A percentile compares a stretch with the other conserved stretches of the same genome.
Evolutionary conservation across 2,888 invertebrate genomes (phyloP).

Genomic region (Xestia xanthographa): DNA sequence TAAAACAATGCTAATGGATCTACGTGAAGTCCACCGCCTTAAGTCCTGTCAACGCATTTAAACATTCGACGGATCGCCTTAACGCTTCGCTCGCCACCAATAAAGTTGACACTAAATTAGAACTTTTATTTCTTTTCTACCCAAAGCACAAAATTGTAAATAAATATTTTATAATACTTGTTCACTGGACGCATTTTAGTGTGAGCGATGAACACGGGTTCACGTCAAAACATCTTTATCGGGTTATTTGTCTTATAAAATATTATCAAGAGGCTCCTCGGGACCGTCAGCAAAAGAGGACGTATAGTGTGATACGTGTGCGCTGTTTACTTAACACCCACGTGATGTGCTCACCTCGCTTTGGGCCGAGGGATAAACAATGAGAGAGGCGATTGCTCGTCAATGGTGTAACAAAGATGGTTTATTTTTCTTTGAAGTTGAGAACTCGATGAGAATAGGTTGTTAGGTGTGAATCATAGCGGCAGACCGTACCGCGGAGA

Average conservation of each 20-base stretch:
- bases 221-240: conserved; percentile 91
- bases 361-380: conserved; percentile 88
- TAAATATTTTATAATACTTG: conserved; percentile 89
- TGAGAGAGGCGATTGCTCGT: conserved; percentile 88
- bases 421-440: conserved; percentile 87
- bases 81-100: conserved; percentile 88
- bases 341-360: conserved; percentile 87
- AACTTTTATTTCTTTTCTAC: conserved; percentile 85
- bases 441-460: conserved; percentile 83
- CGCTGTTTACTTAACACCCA: conserved; percentile 89
- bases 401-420: conserved; percentile 86
- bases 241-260: conserved; percentile 91
- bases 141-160: conserved; percentile 87
- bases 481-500: conserved; percentile 84
- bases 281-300: conserved; percentile 90
- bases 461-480: conserved; percentile 80
- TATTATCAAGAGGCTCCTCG: conserved; percentile 90
- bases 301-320: conserved; percentile 86
- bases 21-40: conserved; percentile 84
- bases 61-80: conserved; percentile 84
- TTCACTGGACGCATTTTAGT: conserved; percentile 90
- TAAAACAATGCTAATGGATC: conserved; percentile 91
- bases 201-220: conserved; percentile 90
- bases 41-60: conserved; percentile 87
- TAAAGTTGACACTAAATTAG: conserved; percentile 89